Base-by-base conservation (phyloP, 2,113 vertebrate species). In the Limanda limanda region DNA sequence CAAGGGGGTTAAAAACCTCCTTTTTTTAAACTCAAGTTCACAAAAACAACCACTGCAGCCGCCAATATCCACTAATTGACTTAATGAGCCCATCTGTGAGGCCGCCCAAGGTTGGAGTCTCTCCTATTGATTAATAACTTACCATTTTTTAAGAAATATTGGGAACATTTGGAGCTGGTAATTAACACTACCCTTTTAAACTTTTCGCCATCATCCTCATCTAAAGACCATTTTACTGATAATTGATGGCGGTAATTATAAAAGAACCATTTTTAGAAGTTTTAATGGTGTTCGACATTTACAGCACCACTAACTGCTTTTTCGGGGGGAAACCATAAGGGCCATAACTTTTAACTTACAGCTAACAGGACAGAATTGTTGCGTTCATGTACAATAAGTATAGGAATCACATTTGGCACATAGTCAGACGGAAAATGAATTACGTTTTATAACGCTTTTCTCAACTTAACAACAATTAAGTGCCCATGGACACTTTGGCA, bases 371-470 rank as follows among this genome's bases (percentile, higher is more conserved):
- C 45, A 1, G 45, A 13, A 25, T 68, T 71, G 20, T 25, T 40
- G 11, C 45, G 17, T 24, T 40, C 71, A 69, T 31, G 20, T 14
- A 18, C 48, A 78, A 60, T 47, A 40, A 40, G 40, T 17, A 4
- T 18, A 61, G 25, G 15, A 37, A 18, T 60, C 37, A 60, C 60
- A 42, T 75, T 60, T 72, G 71, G 58, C 54, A 47, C n/a, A 25
- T 12, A 40, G 37, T 11, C 37, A 37, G 37, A 37, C 37, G 8
- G 10, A 0, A 37, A 37, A 37, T 37, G 37, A 3, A 37, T 37
- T 11, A 7, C 37, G 11, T 11, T 37, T 37, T 31, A 8, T 40
- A 40, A 2, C 11, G 11, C 37, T 40, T 40, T 40, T 40, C 10
- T 40, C 37, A 40, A 40, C 9, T 40, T 10, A 12, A 40, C 37